Conservation (phyloP, 2,797 vertebrate genomes). For the Botia almorhae region DNA sequence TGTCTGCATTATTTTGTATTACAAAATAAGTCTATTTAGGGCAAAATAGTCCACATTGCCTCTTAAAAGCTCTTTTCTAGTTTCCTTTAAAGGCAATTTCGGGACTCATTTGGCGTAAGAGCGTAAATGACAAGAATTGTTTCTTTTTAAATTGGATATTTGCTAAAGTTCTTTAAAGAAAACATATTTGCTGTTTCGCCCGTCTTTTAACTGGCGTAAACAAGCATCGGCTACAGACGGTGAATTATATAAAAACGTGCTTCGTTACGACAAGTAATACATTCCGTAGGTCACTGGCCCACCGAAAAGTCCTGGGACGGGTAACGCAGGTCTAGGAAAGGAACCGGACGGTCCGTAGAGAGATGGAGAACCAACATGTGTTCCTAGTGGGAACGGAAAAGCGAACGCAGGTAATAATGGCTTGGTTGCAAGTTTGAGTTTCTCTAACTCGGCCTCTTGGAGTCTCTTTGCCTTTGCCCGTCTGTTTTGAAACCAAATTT, state of each 20-base stretch:
- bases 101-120: conserved; percentile 21
- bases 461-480: conserved; percentile 86
- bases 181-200: conserved; percentile 17
- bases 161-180: conserved; percentile 19
- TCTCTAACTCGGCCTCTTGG: conserved; percentile 86
- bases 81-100: conserved; percentile 8
- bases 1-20: neutral
- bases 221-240: conserved; percentile 1
- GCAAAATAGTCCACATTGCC: neutral
- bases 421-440: conserved; percentile 82
- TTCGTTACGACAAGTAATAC: conserved; percentile 84
- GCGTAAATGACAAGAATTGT: neutral
- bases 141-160: conserved; percentile 17
- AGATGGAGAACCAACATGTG: conserved; percentile 75
- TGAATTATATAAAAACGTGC: conserved; percentile 18
- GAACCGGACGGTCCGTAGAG: conserved; percentile 74
- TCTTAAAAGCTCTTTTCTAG: neutral
- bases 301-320: conserved; percentile 80
- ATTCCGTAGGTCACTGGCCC: conserved; percentile 82
- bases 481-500: conserved; percentile 90
- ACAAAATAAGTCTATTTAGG: neutral
- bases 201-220: conserved; percentile 19
- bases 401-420: conserved; percentile 82
- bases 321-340: conserved; percentile 75
- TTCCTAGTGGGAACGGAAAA: conserved; percentile 79